Percentiles rank a stretch among this genome's conserved stretches.
phyloP scores from a whole-genome alignment of 2,113 vertebrate genomes.

The Brachypodius melanocephalos region DNA sequence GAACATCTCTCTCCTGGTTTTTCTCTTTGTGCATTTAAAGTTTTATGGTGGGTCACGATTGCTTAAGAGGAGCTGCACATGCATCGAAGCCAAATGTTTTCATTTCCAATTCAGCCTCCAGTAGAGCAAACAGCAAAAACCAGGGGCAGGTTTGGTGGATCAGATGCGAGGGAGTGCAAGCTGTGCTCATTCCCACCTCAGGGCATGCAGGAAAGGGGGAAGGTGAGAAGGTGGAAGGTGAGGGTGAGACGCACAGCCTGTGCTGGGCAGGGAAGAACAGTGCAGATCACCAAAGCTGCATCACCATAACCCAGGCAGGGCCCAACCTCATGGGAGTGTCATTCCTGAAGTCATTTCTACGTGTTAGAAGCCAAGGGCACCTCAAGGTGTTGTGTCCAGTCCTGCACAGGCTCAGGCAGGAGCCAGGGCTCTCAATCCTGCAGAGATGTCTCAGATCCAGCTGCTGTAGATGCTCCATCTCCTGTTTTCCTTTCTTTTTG shows the following conservation, averaged over 20 bases:
- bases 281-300: background rate
- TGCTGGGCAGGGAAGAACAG: background rate
- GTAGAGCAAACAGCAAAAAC: background rate
- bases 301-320: background rate
- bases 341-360: background rate
- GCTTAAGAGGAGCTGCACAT: background rate
- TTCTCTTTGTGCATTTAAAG: constrained; percentile 48
- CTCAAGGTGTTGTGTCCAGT: background rate
- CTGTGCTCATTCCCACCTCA: accelerated
- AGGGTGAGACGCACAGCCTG: background rate
- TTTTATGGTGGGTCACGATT: constrained; percentile 1
- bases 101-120: background rate
- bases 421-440: background rate
- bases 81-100: background rate
- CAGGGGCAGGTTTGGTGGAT: background rate
- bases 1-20: constrained; percentile 27
- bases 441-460: background rate
- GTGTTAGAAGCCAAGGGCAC: background rate
- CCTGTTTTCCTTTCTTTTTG: background rate
- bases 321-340: background rate
- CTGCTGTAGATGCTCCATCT: background rate
- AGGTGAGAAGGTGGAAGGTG: background rate
- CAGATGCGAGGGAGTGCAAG: background rate
- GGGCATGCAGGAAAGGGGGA: background rate
- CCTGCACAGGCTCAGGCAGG: background rate